A percentile compares a stretch with the other conserved stretches of the same genome.
phyloP scores from a whole-genome alignment of 2,888 invertebrate species.

The Papilio gigon region DNA sequence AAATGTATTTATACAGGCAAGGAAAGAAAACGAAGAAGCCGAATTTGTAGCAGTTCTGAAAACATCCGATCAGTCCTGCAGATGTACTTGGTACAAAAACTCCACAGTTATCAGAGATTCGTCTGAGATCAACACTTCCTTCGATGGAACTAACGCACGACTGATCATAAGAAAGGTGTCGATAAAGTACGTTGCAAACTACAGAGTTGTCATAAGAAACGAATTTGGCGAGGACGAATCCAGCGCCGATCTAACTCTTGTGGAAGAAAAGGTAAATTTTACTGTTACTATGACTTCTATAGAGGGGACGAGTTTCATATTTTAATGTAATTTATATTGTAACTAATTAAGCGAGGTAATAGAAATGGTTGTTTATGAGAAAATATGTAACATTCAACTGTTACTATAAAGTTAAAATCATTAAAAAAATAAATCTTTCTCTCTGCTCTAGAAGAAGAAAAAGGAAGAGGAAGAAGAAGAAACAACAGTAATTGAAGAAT shows the following conservation, averaged over 20 bases:
- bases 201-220: slow-evolving; percentile 93
- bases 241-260: slow-evolving; percentile 91
- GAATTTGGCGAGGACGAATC: slow-evolving; percentile 95
- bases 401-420: neutral
- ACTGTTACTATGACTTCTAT: neutral
- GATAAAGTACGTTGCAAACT: slow-evolving; percentile 90
- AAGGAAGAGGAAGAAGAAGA: slow-evolving; percentile 71
- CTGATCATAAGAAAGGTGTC: slow-evolving; percentile 89
- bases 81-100: slow-evolving; percentile 93
- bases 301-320: no score
- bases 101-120: slow-evolving; percentile 89
- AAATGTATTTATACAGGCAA: slow-evolving; percentile 59
- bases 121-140: slow-evolving; percentile 89
- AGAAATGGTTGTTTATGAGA: no score
- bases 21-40: slow-evolving; percentile 85
- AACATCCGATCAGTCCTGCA: slow-evolving; percentile 89
- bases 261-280: slow-evolving; percentile 78
- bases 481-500: slow-evolving; percentile 75
- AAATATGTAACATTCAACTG: no score
- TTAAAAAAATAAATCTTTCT: neutral
- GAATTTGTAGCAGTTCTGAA: slow-evolving; percentile 90
- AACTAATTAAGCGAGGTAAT: no score
- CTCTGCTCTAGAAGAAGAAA: slow-evolving; percentile 76
- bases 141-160: slow-evolving; percentile 91
- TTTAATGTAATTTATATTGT: no score